Evolutionary conservation across 2,797 vertebrate genomes (phyloP).

Genomic region (Siniperca obscura): DNA sequence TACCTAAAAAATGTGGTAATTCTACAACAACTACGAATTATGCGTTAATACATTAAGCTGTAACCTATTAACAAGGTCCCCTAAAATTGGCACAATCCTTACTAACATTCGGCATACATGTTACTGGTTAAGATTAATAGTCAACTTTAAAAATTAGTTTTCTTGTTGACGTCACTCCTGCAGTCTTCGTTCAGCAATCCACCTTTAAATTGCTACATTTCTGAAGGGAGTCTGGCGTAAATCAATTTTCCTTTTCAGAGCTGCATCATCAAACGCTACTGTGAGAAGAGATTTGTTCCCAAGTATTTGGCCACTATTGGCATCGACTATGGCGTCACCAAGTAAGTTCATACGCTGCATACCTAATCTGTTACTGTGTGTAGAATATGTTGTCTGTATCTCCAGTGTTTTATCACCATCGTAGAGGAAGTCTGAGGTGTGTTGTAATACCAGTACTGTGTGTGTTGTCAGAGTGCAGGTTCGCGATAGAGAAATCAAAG

Average conservation of each 20-base stretch:
- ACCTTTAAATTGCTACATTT: background rate
- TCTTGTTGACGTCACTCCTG: background rate
- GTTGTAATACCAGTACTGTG: background rate
- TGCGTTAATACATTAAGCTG: background rate
- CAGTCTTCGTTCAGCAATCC: no score
- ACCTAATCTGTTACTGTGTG: background rate
- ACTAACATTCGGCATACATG: background rate
- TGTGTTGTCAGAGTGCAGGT: constrained; percentile 89
- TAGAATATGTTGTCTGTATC: background rate
- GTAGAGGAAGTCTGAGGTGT: background rate
- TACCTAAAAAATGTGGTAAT: background rate
- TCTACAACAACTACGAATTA: background rate
- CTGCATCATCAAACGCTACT: constrained; percentile 98
- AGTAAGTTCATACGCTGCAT: constrained; percentile 82
- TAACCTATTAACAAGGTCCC: fast-evolving
- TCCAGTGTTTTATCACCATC: background rate
- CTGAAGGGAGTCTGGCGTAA: constrained; percentile 1
- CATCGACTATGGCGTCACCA: constrained; percentile 97
- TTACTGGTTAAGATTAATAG: background rate
- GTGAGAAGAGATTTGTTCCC: constrained; percentile 96
- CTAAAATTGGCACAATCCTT: fast-evolving
- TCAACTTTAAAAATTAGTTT: background rate
- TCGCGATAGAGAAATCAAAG: constrained; percentile 94
- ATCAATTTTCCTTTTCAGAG: constrained; percentile 82
- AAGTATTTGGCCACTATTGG: constrained; percentile 97